phyloP scores from a whole-genome alignment of 2,888 invertebrate species.

The Cryptocephalus primarius region DNA sequence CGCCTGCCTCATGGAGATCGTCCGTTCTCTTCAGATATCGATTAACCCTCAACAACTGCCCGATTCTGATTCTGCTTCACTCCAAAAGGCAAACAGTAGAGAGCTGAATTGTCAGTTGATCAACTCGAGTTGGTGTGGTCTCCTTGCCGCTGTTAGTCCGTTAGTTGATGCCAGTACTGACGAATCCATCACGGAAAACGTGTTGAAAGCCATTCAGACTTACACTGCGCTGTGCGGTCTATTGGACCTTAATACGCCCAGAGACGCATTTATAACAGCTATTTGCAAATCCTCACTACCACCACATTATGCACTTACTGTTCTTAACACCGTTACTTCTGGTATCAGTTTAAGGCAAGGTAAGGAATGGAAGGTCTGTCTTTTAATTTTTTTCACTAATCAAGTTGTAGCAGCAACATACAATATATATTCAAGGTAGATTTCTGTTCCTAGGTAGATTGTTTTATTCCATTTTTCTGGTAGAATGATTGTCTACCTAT shows the following conservation, averaged over 20 bases:
- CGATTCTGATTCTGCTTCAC: conserved; percentile 14
- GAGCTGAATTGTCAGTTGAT: conserved; percentile 63
- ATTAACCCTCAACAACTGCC: conserved; percentile 46
- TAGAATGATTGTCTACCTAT: no score
- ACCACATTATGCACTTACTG: conserved; percentile 86
- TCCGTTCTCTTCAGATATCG: conserved; percentile 70
- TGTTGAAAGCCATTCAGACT: conserved; percentile 84
- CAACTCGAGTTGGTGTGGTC: conserved; percentile 91
- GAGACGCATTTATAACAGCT: conserved; percentile 90
- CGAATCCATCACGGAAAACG: conserved; percentile 82
- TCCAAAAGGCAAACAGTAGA: conserved; percentile 33
- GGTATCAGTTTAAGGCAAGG: conserved; percentile 35
- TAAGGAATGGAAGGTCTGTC: conserved; percentile 1
- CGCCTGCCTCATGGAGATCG: conserved; percentile 84
- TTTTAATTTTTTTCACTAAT: no score
- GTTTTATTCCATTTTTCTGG: no score
- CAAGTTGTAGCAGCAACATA: no score
- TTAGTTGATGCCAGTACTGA: conserved; percentile 93
- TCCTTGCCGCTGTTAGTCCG: conserved; percentile 83
- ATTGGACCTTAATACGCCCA: conserved; percentile 62
- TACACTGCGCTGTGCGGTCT: conserved; percentile 83
- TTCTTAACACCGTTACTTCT: conserved; percentile 56
- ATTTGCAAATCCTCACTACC: conserved; percentile 95
- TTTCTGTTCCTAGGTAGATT: no score
- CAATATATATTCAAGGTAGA: no score